These are phyloP conservation scores for Amiota communis DNA, from an alignment of 2,888 invertebrate species.

Conservation along the genomic window DNA sequence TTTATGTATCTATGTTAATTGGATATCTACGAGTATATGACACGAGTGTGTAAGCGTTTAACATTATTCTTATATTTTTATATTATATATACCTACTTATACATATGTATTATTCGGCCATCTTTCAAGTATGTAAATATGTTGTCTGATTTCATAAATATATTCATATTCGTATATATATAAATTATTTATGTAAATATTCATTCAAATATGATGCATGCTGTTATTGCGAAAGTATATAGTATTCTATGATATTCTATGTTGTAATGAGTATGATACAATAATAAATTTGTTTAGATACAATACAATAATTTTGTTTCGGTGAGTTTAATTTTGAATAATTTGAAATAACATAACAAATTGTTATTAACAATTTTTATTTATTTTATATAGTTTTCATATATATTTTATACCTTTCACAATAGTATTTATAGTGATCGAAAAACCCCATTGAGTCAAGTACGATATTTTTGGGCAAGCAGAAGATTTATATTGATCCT, in stretches of 20 bases:
- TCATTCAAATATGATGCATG: slow-evolving; percentile 24
- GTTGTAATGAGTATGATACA: slow-evolving; percentile 36
- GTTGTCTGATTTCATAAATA: slow-evolving; percentile 33
- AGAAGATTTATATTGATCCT: too few species aligned
- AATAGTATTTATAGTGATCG: not conserved
- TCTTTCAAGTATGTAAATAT: slow-evolving; percentile 23
- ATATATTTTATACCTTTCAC: slow-evolving; percentile 23
- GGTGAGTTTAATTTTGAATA: slow-evolving; percentile 57
- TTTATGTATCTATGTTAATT: not conserved
- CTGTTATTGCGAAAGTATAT: slow-evolving; percentile 44
- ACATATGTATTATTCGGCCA: slow-evolving; percentile 6
- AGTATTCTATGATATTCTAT: slow-evolving; percentile 30
- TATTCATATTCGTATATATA: slow-evolving; percentile 32
- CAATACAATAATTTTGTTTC: slow-evolving; percentile 49
- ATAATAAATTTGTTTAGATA: slow-evolving; percentile 25
- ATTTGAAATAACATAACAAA: not conserved
- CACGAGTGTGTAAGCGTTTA: slow-evolving; percentile 13
- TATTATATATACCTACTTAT: not conserved
- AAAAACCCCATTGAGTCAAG: too few species aligned
- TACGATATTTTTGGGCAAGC: too few species aligned
- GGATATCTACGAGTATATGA: too few species aligned
- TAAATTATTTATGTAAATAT: slow-evolving; percentile 31
- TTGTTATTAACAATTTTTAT: not conserved
- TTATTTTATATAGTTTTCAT: slow-evolving; percentile 25
- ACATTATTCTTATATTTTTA: slow-evolving; percentile 9